Conservation (phyloP, 2,888 invertebrate species). For the Linhomoeus sp. region DNA sequence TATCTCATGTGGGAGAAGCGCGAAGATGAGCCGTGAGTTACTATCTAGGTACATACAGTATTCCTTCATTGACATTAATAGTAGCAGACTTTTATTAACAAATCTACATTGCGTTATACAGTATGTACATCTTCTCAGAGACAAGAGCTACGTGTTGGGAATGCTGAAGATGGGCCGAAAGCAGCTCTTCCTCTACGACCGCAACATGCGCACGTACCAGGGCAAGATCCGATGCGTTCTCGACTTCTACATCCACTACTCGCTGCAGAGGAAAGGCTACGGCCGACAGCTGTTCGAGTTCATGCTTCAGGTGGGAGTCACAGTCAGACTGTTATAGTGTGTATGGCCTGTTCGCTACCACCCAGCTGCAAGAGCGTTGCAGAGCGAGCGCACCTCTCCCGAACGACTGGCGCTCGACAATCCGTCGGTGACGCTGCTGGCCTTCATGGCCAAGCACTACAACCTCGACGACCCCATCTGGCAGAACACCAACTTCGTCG, state of each 20-base stretch:
- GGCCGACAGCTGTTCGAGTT: constrained; percentile 64
- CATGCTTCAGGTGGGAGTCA: constrained; percentile 51
- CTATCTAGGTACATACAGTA: too few relatives aligned
- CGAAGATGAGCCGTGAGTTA: too few relatives aligned
- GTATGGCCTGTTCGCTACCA: too few relatives aligned
- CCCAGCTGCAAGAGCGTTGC: too few relatives aligned
- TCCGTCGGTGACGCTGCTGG: constrained; percentile 67
- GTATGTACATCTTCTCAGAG: too few relatives aligned
- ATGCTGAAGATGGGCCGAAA: constrained; percentile 73
- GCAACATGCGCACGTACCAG: constrained; percentile 17
- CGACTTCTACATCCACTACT: constrained; percentile 72
- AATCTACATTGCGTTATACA: too few relatives aligned
- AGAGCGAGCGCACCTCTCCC: constrained; percentile 12
- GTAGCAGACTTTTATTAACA: too few relatives aligned
- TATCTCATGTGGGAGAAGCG: constrained; percentile 19
- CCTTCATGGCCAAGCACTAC: constrained; percentile 65
- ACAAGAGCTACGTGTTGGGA: constrained; percentile 38
- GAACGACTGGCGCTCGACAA: constrained; percentile 58
- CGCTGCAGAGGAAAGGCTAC: constrained; percentile 60
- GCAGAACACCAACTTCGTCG: constrained; percentile 69
- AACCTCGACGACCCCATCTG: constrained; percentile 45
- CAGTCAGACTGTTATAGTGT: too few relatives aligned
- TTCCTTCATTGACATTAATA: too few relatives aligned
- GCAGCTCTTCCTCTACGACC: constrained; percentile 50
- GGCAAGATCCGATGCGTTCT: constrained; percentile 63